These are phyloP conservation scores for Tricholauxania praeusta DNA, from an alignment of 2,888 invertebrate genomes.

Conservation along the genomic window DNA sequence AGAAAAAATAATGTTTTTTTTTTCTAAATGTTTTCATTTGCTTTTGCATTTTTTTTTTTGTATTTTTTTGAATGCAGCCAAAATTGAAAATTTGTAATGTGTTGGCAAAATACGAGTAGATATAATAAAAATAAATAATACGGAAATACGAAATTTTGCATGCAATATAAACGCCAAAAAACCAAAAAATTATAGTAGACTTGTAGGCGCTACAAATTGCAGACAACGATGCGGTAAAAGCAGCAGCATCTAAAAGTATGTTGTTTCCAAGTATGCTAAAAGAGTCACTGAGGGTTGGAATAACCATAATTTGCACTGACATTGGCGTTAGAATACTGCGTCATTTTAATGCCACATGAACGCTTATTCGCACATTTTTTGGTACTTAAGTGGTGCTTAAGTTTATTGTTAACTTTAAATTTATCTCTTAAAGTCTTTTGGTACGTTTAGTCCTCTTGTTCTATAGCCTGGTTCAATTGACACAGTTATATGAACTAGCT, in stretches of 20 bases:
- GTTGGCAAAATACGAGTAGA: constrained; percentile 39
- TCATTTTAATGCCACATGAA: constrained; percentile 33
- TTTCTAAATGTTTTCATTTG: background rate
- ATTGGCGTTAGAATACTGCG: constrained; percentile 29
- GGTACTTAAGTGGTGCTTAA: constrained; percentile 4
- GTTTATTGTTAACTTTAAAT: background rate
- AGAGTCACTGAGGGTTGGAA: background rate
- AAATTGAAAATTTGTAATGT: constrained; percentile 51
- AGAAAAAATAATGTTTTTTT: constrained; percentile 22
- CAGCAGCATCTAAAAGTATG: background rate
- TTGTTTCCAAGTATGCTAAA: background rate
- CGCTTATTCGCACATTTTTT: constrained; percentile 13
- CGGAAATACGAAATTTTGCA: constrained; percentile 14
- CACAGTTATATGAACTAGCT: too few relatives aligned
- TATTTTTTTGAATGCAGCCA: constrained; percentile 2
- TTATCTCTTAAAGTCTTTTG: too few relatives aligned
- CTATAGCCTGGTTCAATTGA: too few relatives aligned
- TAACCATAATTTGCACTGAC: constrained; percentile 14
- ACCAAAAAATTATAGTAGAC: constrained; percentile 58
- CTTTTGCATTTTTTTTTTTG: background rate
- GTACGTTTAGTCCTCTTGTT: too few relatives aligned
- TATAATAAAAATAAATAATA: background rate
- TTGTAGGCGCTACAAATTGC: constrained; percentile 63
- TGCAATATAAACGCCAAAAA: constrained; percentile 8
- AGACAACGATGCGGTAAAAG: constrained; percentile 51